Base-by-base conservation (phyloP, 2,888 invertebrate genomes). In the Drosophila acutilabella region DNA sequence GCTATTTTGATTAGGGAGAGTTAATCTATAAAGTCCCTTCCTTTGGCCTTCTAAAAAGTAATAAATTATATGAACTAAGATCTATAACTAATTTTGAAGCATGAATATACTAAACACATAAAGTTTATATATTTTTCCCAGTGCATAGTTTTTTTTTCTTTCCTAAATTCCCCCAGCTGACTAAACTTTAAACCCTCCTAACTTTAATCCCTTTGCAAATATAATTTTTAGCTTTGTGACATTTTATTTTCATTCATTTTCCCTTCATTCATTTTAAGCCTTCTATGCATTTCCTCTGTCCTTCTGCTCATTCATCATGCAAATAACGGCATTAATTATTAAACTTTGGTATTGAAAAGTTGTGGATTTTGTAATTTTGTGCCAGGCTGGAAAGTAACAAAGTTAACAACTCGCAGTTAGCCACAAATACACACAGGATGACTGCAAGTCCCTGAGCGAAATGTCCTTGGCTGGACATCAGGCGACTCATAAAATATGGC, bases 401-500 rank as follows among this genome's bases (percentile, higher is more conserved):
- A 75, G 75, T 69, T 70, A 72, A 62, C 60, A 70, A 71, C 60
- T 67, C 57, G 59, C 51, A 69, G 30, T 2, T 30, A 38, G 56
- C 61, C 64, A 56, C 48, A 58, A 71, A 71, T 60, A 26, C 26
- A 48, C 26, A 64, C 58, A 54, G 57, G 33, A 41, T 47, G 68
- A 38, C 44, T 66, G 75, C 58, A 64, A 58, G 59, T 57, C 70
- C 74, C 60, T 45, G 38, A 59, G 77, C 66, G 64, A 50, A 64
- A 47, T 80, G 88, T 85, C 86, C 84, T 85, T 80, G 80, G 52
- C 66, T 50, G 47, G 64, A 8, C 47, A 47, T 64, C 59, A 53
- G 65, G 71, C 51, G n/a, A 53, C 69, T 48, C 88, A 88, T 83
- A 88, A 88, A 87, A 74, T 81, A 83, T 83, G 85, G 67, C 67